A percentile compares a stretch with the other conserved stretches of the same genome.
Conservation (phyloP, 2,113 vertebrate genomes). For the Pterocles gutturalis region DNA sequence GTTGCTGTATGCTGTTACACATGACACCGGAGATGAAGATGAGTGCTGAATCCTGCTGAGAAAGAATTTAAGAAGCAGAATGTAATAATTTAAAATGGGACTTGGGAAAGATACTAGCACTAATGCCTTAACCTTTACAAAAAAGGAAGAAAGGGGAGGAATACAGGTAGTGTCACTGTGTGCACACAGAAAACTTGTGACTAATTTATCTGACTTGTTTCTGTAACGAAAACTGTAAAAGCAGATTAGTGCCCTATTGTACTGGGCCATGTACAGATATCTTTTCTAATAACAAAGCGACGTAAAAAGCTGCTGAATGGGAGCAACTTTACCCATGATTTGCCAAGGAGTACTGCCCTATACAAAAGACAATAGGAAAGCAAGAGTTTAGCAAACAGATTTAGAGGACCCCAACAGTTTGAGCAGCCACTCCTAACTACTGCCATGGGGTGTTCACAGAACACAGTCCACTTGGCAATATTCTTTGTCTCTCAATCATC, state of each 20-base stretch:
- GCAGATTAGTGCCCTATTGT: not conserved
- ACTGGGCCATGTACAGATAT: not conserved
- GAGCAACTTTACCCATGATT: not conserved
- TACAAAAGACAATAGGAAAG: not conserved
- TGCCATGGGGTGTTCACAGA: not conserved
- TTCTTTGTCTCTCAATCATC: not conserved
- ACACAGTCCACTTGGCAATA: not conserved
- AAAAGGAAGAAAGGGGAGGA: not conserved
- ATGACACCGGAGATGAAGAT: not conserved
- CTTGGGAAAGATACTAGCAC: not conserved
- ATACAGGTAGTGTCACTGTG: not conserved
- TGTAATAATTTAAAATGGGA: not conserved
- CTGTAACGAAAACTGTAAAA: not conserved
- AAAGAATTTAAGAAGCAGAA: not conserved
- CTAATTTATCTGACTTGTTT: not conserved
- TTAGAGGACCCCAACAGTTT: not conserved
- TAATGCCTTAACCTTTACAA: not conserved
- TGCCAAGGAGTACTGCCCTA: not conserved
- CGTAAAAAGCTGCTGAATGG: not conserved
- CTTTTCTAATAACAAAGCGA: not conserved
- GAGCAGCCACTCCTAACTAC: not conserved
- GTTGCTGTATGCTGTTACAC: not conserved
- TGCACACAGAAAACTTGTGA: not conserved
- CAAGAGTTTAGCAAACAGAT: not conserved
- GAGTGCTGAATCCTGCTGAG: not conserved